phyloP scores from a whole-genome alignment of 2,797 vertebrate genomes.

The Anguilla marmorata region DNA sequence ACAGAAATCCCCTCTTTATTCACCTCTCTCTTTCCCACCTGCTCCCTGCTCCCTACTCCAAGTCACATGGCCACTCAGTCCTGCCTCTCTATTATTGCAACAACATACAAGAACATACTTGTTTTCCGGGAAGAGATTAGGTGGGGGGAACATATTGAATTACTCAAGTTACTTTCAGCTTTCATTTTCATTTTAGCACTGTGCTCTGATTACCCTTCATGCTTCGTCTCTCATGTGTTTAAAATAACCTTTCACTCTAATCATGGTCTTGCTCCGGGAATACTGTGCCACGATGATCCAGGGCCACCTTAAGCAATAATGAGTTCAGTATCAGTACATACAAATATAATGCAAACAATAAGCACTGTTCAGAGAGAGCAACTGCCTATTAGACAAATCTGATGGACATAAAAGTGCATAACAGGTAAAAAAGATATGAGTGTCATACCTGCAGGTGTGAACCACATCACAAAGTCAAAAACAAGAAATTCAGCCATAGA shows the following conservation, averaged over 20 bases:
- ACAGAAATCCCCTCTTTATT: not conserved
- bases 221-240: not conserved
- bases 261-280: not conserved
- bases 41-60: not conserved
- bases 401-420: not conserved
- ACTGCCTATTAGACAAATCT: not conserved
- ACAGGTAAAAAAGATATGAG: not conserved
- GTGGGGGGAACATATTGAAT: not conserved
- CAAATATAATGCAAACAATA: not conserved
- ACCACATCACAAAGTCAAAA: not conserved
- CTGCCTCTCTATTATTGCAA: not conserved
- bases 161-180: not conserved
- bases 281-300: not conserved
- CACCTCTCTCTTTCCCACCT: not conserved
- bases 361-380: not conserved
- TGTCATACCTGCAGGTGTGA: not conserved
- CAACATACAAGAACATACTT: not conserved
- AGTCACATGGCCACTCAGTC: not conserved
- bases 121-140: not conserved
- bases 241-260: not conserved
- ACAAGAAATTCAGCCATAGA: not conserved
- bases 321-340: not conserved
- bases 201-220: not conserved
- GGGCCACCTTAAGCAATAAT: not conserved
- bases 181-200: constrained; percentile 22